Evolutionary conservation across 2,888 invertebrate genomes (phyloP).

Genomic region (Drosophila yooni): DNA sequence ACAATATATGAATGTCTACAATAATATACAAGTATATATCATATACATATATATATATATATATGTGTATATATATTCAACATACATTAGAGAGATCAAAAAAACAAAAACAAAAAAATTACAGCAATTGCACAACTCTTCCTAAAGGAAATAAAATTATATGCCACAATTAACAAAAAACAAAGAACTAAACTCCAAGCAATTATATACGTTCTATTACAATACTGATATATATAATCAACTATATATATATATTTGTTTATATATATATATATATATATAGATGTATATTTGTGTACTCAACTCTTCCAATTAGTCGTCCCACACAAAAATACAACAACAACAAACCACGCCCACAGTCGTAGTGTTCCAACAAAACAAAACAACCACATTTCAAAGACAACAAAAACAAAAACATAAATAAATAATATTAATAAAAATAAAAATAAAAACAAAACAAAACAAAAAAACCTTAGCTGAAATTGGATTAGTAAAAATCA

Average conservation of each 20-base stretch:
- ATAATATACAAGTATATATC: conserved; percentile 57
- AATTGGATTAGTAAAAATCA: conserved; percentile 72
- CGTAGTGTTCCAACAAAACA: conserved; percentile 63
- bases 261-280: conserved; percentile 17
- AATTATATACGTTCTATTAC: conserved; percentile 63
- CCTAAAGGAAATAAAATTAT: conserved; percentile 77
- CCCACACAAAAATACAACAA: conserved; percentile 32
- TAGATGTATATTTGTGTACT: conserved; percentile 50
- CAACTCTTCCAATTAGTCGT: conserved; percentile 68
- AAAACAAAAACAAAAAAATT: conserved; percentile 54
- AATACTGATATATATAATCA: conserved; percentile 11
- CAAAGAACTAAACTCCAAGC: conserved; percentile 74
- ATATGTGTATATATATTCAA: conserved; percentile 37
- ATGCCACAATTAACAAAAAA: conserved; percentile 69
- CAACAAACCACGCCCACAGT: conserved; percentile 40
- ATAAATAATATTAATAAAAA: conserved; percentile 10
- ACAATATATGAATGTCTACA: conserved; percentile 70
- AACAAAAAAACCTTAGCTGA: conserved; percentile 63
- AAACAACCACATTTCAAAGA: conserved; percentile 20
- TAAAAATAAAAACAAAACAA: background rate
- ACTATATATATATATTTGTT: conserved; percentile 1
- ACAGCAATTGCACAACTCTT: conserved; percentile 79
- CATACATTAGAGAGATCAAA: conserved; percentile 29
- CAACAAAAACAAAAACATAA: conserved; percentile 15
- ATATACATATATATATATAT: conserved; percentile 17